Evolutionary conservation across 2,888 invertebrate genomes (phyloP).

Genomic region (Belgica antarctica): DNA sequence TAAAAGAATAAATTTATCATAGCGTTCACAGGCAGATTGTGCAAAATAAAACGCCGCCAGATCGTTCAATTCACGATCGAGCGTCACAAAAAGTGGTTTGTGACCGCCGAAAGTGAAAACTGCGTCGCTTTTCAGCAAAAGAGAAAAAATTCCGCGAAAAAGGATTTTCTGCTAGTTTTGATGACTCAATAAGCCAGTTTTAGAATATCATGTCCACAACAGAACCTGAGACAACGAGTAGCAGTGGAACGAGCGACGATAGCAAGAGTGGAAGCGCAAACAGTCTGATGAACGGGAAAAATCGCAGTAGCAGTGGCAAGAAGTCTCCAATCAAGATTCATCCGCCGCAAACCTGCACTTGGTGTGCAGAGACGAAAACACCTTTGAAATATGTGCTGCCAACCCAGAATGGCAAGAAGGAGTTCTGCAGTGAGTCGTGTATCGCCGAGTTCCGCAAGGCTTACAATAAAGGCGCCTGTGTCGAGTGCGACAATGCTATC

Average conservation of each 20-base stretch:
- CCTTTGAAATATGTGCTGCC: conserved; percentile 83
- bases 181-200: conserved; percentile 32
- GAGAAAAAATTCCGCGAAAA: conserved; percentile 30
- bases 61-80: no score
- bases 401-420: conserved; percentile 83
- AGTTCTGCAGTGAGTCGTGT: conserved; percentile 89
- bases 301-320: conserved; percentile 8
- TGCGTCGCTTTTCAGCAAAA: neutral
- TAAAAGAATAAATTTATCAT: no score
- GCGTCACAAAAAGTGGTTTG: neutral
- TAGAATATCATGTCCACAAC: conserved; percentile 31
- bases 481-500: conserved; percentile 84
- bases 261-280: conserved; percentile 22
- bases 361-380: conserved; percentile 82
- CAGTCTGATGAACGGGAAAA: conserved; percentile 39
- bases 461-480: conserved; percentile 81
- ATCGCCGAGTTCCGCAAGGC: conserved; percentile 85
- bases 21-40: no score
- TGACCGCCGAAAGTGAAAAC: neutral
- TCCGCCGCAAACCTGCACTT: conserved; percentile 63
- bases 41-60: no score
- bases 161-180: neutral
- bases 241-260: conserved; percentile 25
- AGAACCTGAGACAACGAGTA: conserved; percentile 26
- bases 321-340: conserved; percentile 53